Base-by-base conservation (phyloP, 2,113 vertebrate genomes). In the Dolichotis patagonum region DNA sequence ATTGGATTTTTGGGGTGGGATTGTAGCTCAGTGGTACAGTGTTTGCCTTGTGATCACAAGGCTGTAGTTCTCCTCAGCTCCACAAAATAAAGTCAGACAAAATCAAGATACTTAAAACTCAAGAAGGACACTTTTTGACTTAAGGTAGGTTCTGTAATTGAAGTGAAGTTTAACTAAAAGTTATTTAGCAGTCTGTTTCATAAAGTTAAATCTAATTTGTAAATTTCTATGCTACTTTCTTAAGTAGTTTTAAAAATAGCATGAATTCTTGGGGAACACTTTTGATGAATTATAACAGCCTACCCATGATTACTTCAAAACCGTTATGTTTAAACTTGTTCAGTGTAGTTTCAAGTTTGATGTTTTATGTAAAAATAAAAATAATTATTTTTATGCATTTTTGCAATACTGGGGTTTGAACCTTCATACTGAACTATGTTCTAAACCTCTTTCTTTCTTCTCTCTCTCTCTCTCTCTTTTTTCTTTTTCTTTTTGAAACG, bases 291-390 rank as follows among this genome's bases (percentile, higher is more conserved):
- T 12, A 5, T 16, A 22, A 3, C 20, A 22, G 19, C 43, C n/a
- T 0, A 4, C 16, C 73, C 8, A 5, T 28, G 11, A 13, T 90
- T 77, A 80, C 16, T 75, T 81, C 38, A n/a, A 0, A 96, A 65
- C 0, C 0, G 11, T 30, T 13, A 0, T 0, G 1, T 67, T 54
- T 75, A 22, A 67, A 22, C 62, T 35, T 4, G 8, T 11, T 63
- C 7, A 13, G 41, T 43, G 0, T 30, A 11, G 46, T 84, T 52
- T 28, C 35, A 10, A 0, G 58, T 26, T 20, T 52, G 60, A 35
- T 20, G 17, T 43, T 26, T 69, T 52, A 52, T 52, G 52, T 52
- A 30, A 77, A 46, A 46, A 20, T 71, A 38, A 71, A 71, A 65
- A 65, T 32, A 14, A 32, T 65, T 65, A 19, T 69, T 69, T 38